Conservation (phyloP, 2,888 invertebrate genomes). For the Plagodis dolabraria region DNA sequence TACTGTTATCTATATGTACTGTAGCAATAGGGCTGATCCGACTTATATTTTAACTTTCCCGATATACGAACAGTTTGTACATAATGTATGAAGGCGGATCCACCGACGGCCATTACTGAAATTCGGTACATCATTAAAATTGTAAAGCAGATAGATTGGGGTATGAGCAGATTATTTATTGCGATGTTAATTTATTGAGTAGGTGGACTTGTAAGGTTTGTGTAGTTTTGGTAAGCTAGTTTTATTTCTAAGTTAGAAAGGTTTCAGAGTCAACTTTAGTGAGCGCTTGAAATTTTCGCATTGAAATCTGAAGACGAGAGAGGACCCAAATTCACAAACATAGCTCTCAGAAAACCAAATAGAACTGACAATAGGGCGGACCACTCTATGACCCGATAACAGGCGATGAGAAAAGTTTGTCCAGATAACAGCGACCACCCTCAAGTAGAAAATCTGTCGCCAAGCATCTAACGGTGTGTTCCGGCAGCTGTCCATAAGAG, state of each 20-base stretch:
- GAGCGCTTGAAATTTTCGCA: neutral
- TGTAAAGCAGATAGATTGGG: constrained; percentile 44
- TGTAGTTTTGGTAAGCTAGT: neutral
- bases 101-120: constrained; percentile 50
- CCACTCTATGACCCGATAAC: too few relatives aligned
- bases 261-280: too few relatives aligned
- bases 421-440: too few relatives aligned
- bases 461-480: too few relatives aligned
- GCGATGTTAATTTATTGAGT: constrained; percentile 3
- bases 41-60: constrained; percentile 52
- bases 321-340: too few relatives aligned
- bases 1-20: constrained; percentile 3
- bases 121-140: constrained; percentile 55
- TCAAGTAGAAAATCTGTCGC: too few relatives aligned
- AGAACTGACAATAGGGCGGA: too few relatives aligned
- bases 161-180: constrained; percentile 26
- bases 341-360: too few relatives aligned
- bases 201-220: neutral
- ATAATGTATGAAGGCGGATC: constrained; percentile 54
- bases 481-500: too few relatives aligned
- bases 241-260: too few relatives aligned
- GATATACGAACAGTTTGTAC: constrained; percentile 40
- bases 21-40: constrained; percentile 32
- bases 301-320: too few relatives aligned
- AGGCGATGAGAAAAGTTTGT: too few relatives aligned